Conservation (phyloP, 2,797 vertebrate species). For the Peromyscus attwateri region DNA sequence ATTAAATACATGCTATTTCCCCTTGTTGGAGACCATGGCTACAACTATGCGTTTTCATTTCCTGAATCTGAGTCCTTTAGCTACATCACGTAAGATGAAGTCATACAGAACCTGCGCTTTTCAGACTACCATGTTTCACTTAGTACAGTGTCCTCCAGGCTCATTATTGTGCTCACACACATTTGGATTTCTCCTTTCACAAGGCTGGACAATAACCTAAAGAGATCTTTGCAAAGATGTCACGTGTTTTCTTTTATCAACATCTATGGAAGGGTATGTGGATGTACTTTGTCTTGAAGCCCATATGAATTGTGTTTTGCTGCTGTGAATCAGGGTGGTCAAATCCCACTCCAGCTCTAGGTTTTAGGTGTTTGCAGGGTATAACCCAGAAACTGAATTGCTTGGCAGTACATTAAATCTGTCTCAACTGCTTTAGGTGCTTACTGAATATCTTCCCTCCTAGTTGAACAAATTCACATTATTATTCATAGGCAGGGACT, state of each 20-base stretch:
- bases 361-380: too few relatives aligned
- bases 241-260: not conserved
- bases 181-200: not conserved
- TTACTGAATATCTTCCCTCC: too few relatives aligned
- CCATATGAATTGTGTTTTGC: too few relatives aligned
- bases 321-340: too few relatives aligned
- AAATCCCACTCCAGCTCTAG: too few relatives aligned
- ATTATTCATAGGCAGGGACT: not conserved
- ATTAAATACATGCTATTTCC: not conserved
- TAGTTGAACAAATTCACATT: too few relatives aligned
- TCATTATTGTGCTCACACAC: not conserved
- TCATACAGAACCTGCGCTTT: not conserved
- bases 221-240: not conserved
- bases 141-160: not conserved
- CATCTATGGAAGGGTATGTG: not conserved
- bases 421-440: too few relatives aligned
- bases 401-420: too few relatives aligned
- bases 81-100: not conserved
- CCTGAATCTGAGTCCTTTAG: not conserved
- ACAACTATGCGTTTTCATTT: not conserved
- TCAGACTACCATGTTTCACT: not conserved
- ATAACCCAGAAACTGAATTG: too few relatives aligned
- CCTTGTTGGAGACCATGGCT: not conserved
- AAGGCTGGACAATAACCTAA: not conserved
- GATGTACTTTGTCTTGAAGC: not conserved